Percentiles rank a stretch among this genome's conserved stretches.
These are phyloP conservation scores for Amia ocellicauda DNA, from an alignment of 2,113 vertebrate genomes.

Conservation along the genomic window DNA sequence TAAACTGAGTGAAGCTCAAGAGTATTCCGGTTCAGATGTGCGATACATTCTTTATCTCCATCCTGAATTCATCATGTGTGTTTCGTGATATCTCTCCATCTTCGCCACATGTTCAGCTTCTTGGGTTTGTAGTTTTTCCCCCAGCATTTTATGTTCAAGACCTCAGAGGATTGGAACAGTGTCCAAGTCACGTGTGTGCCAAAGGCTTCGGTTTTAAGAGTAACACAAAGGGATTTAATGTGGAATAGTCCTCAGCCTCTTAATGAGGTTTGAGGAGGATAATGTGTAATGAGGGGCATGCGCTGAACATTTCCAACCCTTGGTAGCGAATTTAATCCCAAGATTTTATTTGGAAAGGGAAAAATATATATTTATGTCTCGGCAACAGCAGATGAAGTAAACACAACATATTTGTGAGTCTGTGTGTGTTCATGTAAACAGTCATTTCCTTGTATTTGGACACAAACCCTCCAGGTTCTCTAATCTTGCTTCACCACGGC, in stretches of 20 bases:
- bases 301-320: no score
- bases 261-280: slow-evolving; percentile 5
- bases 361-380: no score
- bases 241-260: not conserved
- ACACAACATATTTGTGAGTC: no score
- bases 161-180: not conserved
- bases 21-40: slow-evolving; percentile 20
- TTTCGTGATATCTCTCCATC: slow-evolving; percentile 14
- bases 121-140: not conserved
- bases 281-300: no score
- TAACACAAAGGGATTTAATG: not conserved
- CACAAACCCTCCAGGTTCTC: no score
- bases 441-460: no score
- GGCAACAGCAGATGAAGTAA: no score
- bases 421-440: no score
- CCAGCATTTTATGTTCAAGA: not conserved
- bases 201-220: not conserved
- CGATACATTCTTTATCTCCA: not conserved
- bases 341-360: no score
- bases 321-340: no score
- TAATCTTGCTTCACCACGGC: no score
- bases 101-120: slow-evolving; percentile 14
- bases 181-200: not conserved
- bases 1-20: slow-evolving; percentile 13
- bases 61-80: slow-evolving; percentile 21